These are phyloP conservation scores for Ceratosolen fusciceps DNA, from an alignment of 1,140 invertebrate species.

Conservation along the genomic window DNA sequence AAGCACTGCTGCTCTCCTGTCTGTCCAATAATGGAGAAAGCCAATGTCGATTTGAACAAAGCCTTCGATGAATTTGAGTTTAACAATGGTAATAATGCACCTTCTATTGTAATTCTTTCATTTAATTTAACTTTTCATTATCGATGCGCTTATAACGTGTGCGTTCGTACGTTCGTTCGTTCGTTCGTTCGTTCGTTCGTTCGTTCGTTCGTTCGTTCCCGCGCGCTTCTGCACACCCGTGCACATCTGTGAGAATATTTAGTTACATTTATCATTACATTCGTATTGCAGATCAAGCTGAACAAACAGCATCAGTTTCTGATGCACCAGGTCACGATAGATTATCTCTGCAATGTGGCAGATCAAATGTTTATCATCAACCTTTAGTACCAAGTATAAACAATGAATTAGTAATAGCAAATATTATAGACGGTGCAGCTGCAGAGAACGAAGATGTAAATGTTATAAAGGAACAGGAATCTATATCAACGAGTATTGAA, in stretches of 20 bases:
- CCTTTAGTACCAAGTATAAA: conserved; percentile 8
- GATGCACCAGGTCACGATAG: conserved; percentile 30
- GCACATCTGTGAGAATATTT: no score
- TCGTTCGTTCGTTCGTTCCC: no score
- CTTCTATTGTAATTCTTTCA: not conserved
- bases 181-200: no score
- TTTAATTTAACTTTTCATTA: no score
- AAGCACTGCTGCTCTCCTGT: conserved; percentile 20
- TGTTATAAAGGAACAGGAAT: conserved; percentile 30
- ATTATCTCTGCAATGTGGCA: conserved; percentile 34
- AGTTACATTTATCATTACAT: not conserved
- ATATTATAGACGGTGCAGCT: conserved; percentile 21
- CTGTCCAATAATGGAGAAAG: conserved; percentile 76
- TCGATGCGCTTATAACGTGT: no score
- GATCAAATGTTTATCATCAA: conserved; percentile 36
- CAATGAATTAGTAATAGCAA: conserved; percentile 26
- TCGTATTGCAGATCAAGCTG: conserved; percentile 64
- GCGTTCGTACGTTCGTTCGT: no score
- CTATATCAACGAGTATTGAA: conserved; percentile 32
- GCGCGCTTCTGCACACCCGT: no score
- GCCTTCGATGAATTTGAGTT: conserved; percentile 90
- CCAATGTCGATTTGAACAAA: conserved; percentile 87
- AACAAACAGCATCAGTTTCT: conserved; percentile 61
- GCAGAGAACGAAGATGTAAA: conserved; percentile 17
- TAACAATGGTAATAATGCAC: conserved; percentile 75